phyloP scores from a whole-genome alignment of 2,888 invertebrate species.

The Temnothorax ravouxi region DNA sequence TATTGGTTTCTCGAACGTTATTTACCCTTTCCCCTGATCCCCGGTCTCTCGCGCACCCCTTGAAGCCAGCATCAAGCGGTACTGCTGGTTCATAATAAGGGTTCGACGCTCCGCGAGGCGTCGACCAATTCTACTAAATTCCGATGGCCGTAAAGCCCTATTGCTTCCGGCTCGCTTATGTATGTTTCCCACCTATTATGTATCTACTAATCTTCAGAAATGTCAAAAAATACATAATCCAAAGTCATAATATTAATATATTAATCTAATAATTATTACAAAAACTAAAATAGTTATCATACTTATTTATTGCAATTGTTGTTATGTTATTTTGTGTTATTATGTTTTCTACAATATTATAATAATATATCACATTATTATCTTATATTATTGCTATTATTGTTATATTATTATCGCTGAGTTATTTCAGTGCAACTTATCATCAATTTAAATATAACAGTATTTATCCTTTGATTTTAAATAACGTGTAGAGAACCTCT shows the following conservation, averaged over 20 bases:
- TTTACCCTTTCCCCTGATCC: slow-evolving; percentile 65
- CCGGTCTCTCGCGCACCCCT: slow-evolving; percentile 18
- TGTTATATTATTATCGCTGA: slow-evolving; percentile 1
- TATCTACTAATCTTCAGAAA: not conserved
- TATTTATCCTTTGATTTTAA: not conserved
- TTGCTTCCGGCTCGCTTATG: not conserved
- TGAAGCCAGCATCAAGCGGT: slow-evolving; percentile 58
- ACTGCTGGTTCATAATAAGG: slow-evolving; percentile 69
- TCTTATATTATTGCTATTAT: not conserved
- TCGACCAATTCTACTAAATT: slow-evolving; percentile 63
- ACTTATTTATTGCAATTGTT: not conserved
- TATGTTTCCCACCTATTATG: too few species aligned
- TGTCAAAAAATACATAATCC: not conserved
- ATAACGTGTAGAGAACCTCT: not conserved
- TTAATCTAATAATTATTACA: not conserved
- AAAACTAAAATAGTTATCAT: slow-evolving; percentile 5
- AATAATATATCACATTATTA: not conserved
- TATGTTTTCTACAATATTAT: not conserved
- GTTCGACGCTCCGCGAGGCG: slow-evolving; percentile 68
- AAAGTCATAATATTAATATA: not conserved
- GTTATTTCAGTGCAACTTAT: not conserved
- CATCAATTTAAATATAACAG: not conserved
- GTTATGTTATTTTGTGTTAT: not conserved
- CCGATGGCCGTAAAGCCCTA: slow-evolving; percentile 44
- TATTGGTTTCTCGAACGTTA: slow-evolving; percentile 75